Conservation (phyloP, 2,113 vertebrate species). For the Neopipo cinnamomea region DNA sequence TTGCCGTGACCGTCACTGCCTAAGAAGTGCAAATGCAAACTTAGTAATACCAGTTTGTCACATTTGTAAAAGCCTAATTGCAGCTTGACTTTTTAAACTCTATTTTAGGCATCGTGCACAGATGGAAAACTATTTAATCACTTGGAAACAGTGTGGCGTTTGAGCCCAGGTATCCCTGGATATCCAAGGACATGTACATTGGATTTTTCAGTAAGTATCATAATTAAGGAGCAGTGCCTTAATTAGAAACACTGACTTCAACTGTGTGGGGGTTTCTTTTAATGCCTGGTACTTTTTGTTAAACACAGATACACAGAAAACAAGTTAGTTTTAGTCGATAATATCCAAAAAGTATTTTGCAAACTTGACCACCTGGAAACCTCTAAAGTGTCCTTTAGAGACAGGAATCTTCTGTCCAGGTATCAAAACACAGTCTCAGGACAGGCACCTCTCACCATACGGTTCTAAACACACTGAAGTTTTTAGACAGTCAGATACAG, state of each 20-base stretch:
- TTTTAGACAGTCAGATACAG: background rate
- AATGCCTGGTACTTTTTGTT: background rate
- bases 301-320: background rate
- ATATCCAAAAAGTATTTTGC: background rate
- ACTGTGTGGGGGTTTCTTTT: too few relatives aligned
- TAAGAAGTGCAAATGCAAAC: background rate
- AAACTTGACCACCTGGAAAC: background rate
- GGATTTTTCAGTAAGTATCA: constrained; percentile 89
- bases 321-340: background rate
- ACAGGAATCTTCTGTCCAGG: background rate
- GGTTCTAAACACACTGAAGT: background rate
- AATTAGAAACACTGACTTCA: background rate
- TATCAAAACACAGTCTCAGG: background rate
- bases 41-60: background rate
- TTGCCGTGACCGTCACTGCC: background rate
- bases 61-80: background rate
- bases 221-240: background rate
- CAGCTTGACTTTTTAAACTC: background rate
- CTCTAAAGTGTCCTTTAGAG: background rate
- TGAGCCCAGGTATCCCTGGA: constrained; percentile 91
- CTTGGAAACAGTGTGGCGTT: constrained; percentile 92
- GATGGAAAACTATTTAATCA: constrained; percentile 94
- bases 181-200: constrained; percentile 93
- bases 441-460: background rate
- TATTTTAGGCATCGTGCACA: constrained; percentile 87